These are phyloP conservation scores for Ranitomeya imitator DNA, from an alignment of 2,113 vertebrate species.

Conservation along the genomic window DNA sequence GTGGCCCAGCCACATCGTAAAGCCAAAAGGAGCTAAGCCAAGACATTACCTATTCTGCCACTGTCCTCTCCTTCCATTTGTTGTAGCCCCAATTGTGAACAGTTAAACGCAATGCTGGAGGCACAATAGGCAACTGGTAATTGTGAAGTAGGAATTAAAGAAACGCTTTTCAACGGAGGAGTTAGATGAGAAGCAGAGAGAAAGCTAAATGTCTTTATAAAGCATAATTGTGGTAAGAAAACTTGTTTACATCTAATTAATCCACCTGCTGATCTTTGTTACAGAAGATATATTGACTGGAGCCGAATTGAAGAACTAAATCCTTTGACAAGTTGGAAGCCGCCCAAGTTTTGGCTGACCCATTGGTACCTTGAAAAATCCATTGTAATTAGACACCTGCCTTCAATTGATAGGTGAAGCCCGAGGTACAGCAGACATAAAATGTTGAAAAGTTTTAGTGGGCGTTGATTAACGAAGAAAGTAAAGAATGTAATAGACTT, in stretches of 20 bases:
- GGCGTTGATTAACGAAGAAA: neutral
- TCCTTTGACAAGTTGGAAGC: slow-evolving; percentile 39
- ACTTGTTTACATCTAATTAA: slow-evolving; percentile 55
- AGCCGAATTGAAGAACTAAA: slow-evolving; percentile 10
- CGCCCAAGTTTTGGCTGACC: slow-evolving; percentile 44
- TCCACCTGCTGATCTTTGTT: slow-evolving; percentile 46
- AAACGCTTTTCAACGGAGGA: slow-evolving; percentile 24
- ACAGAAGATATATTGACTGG: slow-evolving; percentile 31
- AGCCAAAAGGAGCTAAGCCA: slow-evolving; percentile 8
- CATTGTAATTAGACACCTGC: slow-evolving; percentile 47
- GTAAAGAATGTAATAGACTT: neutral
- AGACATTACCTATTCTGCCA: slow-evolving; percentile 32
- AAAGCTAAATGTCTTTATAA: slow-evolving; percentile 44
- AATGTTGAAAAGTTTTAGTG: slow-evolving; percentile 1
- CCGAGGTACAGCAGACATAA: neutral
- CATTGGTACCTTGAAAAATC: slow-evolving; percentile 36
- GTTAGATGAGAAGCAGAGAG: neutral
- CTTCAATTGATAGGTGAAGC: neutral
- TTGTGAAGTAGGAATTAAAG: slow-evolving; percentile 16
- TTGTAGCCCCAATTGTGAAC: slow-evolving; percentile 19
- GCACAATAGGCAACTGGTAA: slow-evolving; percentile 32
- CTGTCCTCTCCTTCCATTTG: neutral
- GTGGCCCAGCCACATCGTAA: slow-evolving; percentile 25
- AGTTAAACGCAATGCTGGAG: slow-evolving; percentile 23
- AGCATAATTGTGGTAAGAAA: slow-evolving; percentile 29